Evolutionary conservation across 2,888 invertebrate species (phyloP), one percentile per base, ranked within the genome.

Genomic region (Morpho deidamia): DNA sequence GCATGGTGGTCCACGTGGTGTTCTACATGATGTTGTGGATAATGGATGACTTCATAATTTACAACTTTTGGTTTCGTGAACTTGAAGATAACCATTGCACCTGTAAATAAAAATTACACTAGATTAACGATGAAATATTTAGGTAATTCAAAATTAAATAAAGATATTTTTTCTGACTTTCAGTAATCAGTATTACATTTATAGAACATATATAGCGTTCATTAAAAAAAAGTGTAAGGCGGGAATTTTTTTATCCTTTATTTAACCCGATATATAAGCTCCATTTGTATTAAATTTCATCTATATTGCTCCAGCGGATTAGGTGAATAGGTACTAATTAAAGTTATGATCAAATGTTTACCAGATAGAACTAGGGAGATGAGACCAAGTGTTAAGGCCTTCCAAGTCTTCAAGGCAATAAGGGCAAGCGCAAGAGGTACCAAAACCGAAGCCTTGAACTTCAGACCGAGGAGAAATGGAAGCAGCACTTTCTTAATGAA

Each of bases 341-440:
- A 44, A 54, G n/a, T 39, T 11, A 38, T 38, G 41, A 9, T 44
- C 40, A 11, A 9, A 34, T 42, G 43, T 71, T 63, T 78, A 90
- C 95, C 96, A 62, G 96, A 95, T 44, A 96, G 89, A 23, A 96
- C 96, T 72, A 96, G 84, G 2, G 96, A 96, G 57, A 96, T 92
- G 5, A 96, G 92, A 58, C 96, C 96, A 63, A 96, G 91, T 8
- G 96, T 96, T 66, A 96, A 88, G 41, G 96, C 96, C 79, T 96
- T 96, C 96, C 96, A 96, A 11, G 96, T 96, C 81, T 96, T 96
- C 53, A 96, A 88, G 0, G 96, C 96, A 70, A 96, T 96, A 55
- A 96, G 84, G 37, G 95, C 95, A 54, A 96, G 90, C 10, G 95
- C 95, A 58, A 96, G 80, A 0, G 96, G 96, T 41, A 96, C 95